Conservation (phyloP, 2,797 vertebrate species). For the Poecilia velifera region DNA sequence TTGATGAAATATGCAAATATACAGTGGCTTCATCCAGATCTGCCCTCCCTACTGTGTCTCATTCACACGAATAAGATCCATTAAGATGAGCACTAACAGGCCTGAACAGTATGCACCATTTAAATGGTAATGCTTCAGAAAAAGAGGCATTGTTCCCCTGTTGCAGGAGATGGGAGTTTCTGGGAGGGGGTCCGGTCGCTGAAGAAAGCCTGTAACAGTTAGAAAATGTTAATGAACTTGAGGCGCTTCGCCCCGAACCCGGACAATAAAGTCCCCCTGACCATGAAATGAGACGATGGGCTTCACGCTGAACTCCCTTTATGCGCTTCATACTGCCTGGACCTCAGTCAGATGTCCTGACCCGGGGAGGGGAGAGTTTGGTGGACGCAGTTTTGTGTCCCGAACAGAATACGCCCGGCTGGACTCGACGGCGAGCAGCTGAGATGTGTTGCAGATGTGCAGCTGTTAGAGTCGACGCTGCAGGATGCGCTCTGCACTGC, state of each 20-base stretch:
- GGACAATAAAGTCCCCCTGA: conserved; percentile 62
- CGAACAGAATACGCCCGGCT: conserved; percentile 47
- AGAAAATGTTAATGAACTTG: conserved; percentile 63
- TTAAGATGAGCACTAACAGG: conserved; percentile 47
- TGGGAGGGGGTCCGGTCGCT: neutral
- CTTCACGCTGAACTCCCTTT: conserved; percentile 40
- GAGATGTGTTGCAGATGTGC: conserved; percentile 81
- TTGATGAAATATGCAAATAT: conserved; percentile 74
- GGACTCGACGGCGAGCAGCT: conserved; percentile 63
- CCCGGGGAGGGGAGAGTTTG: conserved; percentile 24
- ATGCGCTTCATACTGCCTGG: conserved; percentile 27
- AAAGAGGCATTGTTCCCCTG: conserved; percentile 45
- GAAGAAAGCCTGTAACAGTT: conserved; percentile 35
- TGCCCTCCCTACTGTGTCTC: conserved; percentile 43
- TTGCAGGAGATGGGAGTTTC: conserved; percentile 1
- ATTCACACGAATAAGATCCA: conserved; percentile 54
- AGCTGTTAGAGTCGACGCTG: conserved; percentile 71
- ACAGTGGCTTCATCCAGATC: conserved; percentile 25
- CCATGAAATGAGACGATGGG: conserved; percentile 62
- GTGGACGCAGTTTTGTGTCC: conserved; percentile 61
- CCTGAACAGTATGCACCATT: conserved; percentile 45
- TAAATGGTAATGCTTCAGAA: conserved; percentile 49
- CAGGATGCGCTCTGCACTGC: neutral
- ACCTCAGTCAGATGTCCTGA: conserved; percentile 58
- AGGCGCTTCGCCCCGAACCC: conserved; percentile 39